Evolutionary conservation across 2,888 invertebrate species (phyloP).

Genomic region (Lycocerus yunnanus): DNA sequence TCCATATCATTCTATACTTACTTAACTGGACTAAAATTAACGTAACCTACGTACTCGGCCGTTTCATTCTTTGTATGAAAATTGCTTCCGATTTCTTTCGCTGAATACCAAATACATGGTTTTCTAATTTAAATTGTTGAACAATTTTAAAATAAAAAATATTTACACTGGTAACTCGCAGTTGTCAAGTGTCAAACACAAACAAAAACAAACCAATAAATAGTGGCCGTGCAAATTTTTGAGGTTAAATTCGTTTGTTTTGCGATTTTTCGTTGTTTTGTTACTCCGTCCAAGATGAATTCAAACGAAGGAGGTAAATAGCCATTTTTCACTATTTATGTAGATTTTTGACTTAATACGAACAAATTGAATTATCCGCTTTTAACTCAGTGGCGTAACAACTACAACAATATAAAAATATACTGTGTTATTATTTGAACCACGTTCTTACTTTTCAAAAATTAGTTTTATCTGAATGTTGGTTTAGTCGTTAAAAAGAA

Average conservation of each 20-base stretch:
- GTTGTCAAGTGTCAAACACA: not conserved
- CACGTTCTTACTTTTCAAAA: not conserved
- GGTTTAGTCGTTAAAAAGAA: no score
- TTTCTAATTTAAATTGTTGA: not conserved
- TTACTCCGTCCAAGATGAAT: not conserved
- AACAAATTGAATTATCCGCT: not conserved
- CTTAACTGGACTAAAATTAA: not conserved
- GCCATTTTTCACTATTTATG: not conserved
- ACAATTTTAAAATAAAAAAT: not conserved
- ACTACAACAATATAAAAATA: not conserved
- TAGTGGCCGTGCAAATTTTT: not conserved
- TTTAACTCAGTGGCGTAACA: not conserved
- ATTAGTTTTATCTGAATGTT: not conserved
- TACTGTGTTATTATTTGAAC: no score
- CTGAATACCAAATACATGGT: not conserved
- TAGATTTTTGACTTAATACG: not conserved
- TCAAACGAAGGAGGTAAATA: not conserved
- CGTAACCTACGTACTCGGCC: not conserved
- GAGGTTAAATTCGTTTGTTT: not conserved
- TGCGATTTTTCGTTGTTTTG: not conserved
- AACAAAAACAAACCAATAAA: not conserved
- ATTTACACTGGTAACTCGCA: not conserved
- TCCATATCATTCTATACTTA: conserved; percentile 39
- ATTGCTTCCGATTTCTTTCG: not conserved
- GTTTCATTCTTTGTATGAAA: not conserved